Conservation (phyloP, 2,888 invertebrate species). For the Oxycera nigricornis region DNA sequence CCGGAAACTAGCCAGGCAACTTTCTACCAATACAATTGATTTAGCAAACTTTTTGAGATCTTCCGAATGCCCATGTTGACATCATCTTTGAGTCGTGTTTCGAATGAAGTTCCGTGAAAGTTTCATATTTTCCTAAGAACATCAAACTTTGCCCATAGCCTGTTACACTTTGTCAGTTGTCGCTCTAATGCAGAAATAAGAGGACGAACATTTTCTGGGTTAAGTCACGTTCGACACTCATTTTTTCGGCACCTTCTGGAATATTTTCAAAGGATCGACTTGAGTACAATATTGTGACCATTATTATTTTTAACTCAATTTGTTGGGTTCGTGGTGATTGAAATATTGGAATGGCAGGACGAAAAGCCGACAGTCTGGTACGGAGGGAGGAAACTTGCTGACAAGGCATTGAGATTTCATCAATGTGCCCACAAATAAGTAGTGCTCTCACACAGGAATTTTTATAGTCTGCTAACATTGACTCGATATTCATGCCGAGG, state of each 20-base stretch:
- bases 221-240: constrained; percentile 31
- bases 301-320: constrained; percentile 35
- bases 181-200: not conserved
- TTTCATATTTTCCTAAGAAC: not conserved
- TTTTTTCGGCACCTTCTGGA: not conserved
- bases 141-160: not conserved
- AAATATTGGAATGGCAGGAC: not conserved
- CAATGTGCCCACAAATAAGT: not conserved
- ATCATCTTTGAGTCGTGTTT: too few species aligned
- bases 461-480: not conserved
- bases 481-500: not conserved
- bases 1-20: not conserved
- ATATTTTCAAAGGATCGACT: constrained; percentile 27
- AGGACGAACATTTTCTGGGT: not conserved
- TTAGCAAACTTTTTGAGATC: not conserved
- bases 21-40: not conserved
- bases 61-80: not conserved
- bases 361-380: too few species aligned
- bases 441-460: not conserved
- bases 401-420: not conserved
- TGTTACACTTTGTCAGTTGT: not conserved
- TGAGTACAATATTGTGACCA: constrained; percentile 24
- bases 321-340: constrained; percentile 14
- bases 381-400: not conserved
- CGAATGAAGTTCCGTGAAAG: not conserved